Conservation (phyloP, 2,888 invertebrate genomes). For the Panopea generosa region DNA sequence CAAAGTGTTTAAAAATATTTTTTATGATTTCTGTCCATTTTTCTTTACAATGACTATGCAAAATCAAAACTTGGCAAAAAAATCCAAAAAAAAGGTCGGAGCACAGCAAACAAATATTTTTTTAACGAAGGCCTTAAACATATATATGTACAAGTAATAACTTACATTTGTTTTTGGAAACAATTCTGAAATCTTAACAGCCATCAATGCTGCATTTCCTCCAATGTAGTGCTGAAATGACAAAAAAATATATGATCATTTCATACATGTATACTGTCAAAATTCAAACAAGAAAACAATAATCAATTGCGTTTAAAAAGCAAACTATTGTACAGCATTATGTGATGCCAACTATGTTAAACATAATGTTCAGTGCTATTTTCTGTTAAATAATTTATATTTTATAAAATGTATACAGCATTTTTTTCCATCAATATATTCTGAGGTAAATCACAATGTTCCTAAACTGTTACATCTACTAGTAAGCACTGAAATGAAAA, state of each 20-base stretch:
- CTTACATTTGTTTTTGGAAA: constrained; percentile 84
- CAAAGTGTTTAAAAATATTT: no score
- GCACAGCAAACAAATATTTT: background rate
- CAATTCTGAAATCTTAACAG: constrained; percentile 83
- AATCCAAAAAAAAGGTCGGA: no score
- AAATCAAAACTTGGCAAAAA: background rate
- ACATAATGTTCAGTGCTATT: no score
- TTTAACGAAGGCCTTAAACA: background rate
- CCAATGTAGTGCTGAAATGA: constrained; percentile 85
- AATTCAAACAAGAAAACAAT: no score
- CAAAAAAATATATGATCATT: constrained; percentile 33
- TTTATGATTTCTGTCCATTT: background rate
- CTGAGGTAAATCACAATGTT: no score
- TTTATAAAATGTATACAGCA: no score
- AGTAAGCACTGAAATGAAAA: no score
- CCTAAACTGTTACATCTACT: no score
- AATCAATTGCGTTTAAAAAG: background rate
- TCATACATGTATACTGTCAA: no score
- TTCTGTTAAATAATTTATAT: no score
- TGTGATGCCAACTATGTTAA: background rate
- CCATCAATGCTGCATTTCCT: constrained; percentile 86
- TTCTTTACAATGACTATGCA: background rate
- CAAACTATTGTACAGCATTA: background rate
- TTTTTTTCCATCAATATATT: no score
- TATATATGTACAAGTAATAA: background rate